A percentile compares a stretch with the other conserved stretches of the same genome.
phyloP scores from a whole-genome alignment of 53 echinoderm and acorn worm genomes.

The Echinometra lucunter region DNA sequence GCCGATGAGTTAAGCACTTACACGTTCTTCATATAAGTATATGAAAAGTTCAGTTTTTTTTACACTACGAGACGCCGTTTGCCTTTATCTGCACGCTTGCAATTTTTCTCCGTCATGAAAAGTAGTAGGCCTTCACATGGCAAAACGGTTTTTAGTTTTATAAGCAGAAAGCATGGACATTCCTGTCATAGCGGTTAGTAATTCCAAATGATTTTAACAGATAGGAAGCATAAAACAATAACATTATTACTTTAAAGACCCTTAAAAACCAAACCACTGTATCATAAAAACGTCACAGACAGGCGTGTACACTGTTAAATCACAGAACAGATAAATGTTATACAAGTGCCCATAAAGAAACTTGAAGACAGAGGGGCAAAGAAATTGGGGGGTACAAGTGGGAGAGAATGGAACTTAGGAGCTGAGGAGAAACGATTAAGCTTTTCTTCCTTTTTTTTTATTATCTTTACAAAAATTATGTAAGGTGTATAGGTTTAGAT shows the following conservation, averaged over 20 bases:
- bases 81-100: too few species aligned
- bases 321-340: neutral
- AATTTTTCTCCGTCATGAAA: too few species aligned
- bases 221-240: neutral
- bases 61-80: too few species aligned
- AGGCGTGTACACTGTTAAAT: neutral
- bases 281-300: neutral
- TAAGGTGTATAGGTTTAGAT: neutral
- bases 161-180: too few species aligned
- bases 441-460: neutral
- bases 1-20: too few species aligned
- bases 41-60: too few species aligned
- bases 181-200: neutral
- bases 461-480: neutral
- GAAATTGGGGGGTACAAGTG: neutral
- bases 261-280: neutral
- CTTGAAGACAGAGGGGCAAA: neutral
- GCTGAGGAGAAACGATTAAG: neutral
- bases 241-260: neutral
- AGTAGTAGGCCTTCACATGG: too few species aligned
- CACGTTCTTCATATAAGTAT: neutral
- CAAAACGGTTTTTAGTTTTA: neutral
- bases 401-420: neutral
- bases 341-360: neutral
- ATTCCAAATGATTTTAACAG: conserved; percentile 31